Evolutionary conservation across 2,113 vertebrate species (phyloP).

Genomic region (Tor tambroides): DNA sequence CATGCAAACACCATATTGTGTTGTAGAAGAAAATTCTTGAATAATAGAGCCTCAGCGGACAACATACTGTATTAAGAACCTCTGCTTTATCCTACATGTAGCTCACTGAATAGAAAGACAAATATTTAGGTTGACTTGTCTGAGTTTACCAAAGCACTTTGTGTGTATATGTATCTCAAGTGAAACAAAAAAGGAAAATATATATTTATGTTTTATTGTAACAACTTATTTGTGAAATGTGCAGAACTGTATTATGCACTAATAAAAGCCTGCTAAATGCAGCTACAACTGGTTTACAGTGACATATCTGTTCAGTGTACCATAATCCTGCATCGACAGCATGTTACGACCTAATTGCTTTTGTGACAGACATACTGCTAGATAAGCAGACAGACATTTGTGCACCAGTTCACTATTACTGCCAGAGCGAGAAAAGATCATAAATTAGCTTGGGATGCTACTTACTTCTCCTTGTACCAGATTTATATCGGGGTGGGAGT

Average conservation of each 20-base stretch:
- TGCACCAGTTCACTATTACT: not conserved
- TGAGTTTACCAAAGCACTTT: conserved; percentile 64
- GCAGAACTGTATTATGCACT: conserved; percentile 27
- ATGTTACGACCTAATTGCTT: not conserved
- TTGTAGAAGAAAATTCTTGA: conserved; percentile 39
- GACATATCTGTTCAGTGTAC: conserved; percentile 2
- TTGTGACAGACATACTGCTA: not conserved
- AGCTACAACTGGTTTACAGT: conserved; percentile 4
- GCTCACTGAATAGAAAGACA: conserved; percentile 44
- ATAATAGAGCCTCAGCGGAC: conserved; percentile 16
- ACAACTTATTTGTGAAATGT: conserved; percentile 56
- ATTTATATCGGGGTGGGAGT: not conserved
- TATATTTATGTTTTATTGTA: conserved; percentile 63
- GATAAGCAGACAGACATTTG: not conserved
- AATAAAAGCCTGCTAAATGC: conserved; percentile 37
- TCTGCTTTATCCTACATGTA: conserved; percentile 53
- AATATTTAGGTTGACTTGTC: conserved; percentile 23
- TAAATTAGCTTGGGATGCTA: not conserved
- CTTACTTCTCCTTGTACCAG: not conserved
- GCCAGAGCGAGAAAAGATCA: not conserved
- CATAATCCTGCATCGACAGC: not conserved
- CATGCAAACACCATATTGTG: not conserved
- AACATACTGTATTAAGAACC: conserved; percentile 48
- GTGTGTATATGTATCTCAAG: conserved; percentile 47
- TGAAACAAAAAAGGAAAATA: conserved; percentile 13